These are phyloP conservation scores for Heliconius sara DNA, from an alignment of 2,888 invertebrate species.

Conservation along the genomic window DNA sequence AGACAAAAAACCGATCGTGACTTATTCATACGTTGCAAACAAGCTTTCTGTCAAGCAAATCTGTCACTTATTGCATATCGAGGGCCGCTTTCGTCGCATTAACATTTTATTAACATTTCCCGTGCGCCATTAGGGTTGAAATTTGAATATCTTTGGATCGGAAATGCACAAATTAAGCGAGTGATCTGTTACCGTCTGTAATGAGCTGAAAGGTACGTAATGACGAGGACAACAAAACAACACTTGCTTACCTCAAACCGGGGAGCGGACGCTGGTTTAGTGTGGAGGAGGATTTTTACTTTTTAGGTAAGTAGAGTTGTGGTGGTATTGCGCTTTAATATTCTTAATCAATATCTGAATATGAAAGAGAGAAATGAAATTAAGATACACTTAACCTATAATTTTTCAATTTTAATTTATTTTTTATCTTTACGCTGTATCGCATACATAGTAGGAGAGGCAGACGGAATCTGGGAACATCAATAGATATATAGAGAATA, in stretches of 20 bases:
- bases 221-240: slow-evolving; percentile 81
- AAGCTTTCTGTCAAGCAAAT: slow-evolving; percentile 81
- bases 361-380: too few species aligned
- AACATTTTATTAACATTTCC: slow-evolving; percentile 84
- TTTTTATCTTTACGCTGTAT: too few species aligned
- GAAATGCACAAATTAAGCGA: slow-evolving; percentile 84
- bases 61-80: slow-evolving; percentile 79
- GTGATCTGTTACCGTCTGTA: slow-evolving; percentile 81
- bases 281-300: slow-evolving; percentile 59
- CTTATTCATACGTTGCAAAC: slow-evolving; percentile 80
- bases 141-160: slow-evolving; percentile 83
- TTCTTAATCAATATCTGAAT: too few species aligned
- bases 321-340: too few species aligned
- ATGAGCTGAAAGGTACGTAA: slow-evolving; percentile 81
- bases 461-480: too few species aligned
- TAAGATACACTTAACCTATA: too few species aligned
- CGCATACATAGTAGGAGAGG: too few species aligned
- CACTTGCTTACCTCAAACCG: slow-evolving; percentile 76
- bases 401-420: too few species aligned
- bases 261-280: slow-evolving; percentile 61
- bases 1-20: slow-evolving; percentile 80
- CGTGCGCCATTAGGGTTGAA: slow-evolving; percentile 80
- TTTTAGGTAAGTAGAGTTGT: background rate
- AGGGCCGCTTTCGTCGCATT: slow-evolving; percentile 78
- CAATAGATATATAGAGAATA: too few species aligned